phyloP scores from a whole-genome alignment of 2,113 vertebrate genomes.

The Boulengeromyrus knoepffleri region DNA sequence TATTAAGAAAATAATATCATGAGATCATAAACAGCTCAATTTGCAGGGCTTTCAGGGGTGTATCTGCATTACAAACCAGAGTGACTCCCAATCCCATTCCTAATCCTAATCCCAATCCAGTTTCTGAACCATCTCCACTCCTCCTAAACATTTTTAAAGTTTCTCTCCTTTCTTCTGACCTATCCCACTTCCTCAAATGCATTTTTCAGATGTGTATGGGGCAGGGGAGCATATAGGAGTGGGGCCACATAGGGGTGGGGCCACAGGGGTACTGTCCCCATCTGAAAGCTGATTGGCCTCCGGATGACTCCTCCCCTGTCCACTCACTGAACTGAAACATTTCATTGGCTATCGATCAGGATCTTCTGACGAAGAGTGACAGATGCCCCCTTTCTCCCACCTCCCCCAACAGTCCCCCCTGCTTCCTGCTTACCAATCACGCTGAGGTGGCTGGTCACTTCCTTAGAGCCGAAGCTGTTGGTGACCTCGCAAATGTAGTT shows the following conservation, averaged over 20 bases:
- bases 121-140: neutral
- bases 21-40: neutral
- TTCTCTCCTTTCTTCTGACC: neutral
- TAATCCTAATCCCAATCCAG: neutral
- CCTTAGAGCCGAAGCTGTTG: constrained; percentile 93
- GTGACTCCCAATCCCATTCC: neutral
- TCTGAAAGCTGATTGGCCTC: neutral
- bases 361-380: neutral
- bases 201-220: neutral
- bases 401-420: neutral
- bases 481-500: constrained; percentile 97
- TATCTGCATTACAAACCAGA: neutral
- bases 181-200: neutral
- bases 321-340: neutral
- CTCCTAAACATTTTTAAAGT: neutral
- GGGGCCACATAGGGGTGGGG: neutral
- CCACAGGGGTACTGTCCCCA: neutral
- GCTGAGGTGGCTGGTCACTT: constrained; percentile 84
- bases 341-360: neutral
- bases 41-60: neutral
- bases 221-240: neutral
- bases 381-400: neutral
- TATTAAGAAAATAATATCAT: neutral
- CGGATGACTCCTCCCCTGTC: neutral
- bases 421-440: constrained; percentile 72